Percentiles rank a stretch among this genome's conserved stretches.
Evolutionary conservation across 1,140 invertebrate species (phyloP).

Genomic region (Argopecten irradians): DNA sequence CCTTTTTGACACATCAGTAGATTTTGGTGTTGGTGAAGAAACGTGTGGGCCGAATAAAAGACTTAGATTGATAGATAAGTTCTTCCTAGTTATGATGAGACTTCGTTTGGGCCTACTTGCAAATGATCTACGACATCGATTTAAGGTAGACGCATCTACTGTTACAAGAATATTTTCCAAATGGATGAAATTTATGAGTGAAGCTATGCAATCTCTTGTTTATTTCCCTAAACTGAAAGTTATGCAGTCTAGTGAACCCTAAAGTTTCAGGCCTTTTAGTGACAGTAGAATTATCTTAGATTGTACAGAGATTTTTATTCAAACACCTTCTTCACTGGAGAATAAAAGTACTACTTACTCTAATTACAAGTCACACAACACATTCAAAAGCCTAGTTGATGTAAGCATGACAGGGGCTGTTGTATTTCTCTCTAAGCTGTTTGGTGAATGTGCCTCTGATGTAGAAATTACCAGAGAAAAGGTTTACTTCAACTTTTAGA

Average conservation of each 20-base stretch:
- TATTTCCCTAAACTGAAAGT: constrained; percentile 36
- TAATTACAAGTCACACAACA: constrained; percentile 52
- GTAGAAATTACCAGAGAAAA: constrained; percentile 40
- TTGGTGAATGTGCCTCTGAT: constrained; percentile 41
- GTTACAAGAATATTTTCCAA: constrained; percentile 43
- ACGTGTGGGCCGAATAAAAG: neutral
- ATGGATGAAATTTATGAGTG: constrained; percentile 44
- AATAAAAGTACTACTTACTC: constrained; percentile 43
- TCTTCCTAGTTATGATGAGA: constrained; percentile 48
- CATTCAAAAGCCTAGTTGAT: constrained; percentile 49
- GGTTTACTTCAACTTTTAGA: constrained; percentile 30
- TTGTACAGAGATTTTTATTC: constrained; percentile 52
- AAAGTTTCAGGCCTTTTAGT: constrained; percentile 42
- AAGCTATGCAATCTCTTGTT: constrained; percentile 33
- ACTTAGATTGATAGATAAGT: constrained; percentile 37
- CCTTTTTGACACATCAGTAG: too few species aligned
- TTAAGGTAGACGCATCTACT: constrained; percentile 38
- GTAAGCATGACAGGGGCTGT: constrained; percentile 45
- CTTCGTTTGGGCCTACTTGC: constrained; percentile 40
- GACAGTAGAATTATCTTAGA: constrained; percentile 46
- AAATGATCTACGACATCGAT: constrained; percentile 47
- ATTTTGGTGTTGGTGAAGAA: neutral
- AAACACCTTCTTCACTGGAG: constrained; percentile 50
- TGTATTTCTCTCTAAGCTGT: constrained; percentile 41
- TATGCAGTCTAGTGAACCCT: constrained; percentile 25